phyloP scores from a whole-genome alignment of 30 jellyfish, hydroid and myxozoan genomes.

The Sanderia malayensis region DNA sequence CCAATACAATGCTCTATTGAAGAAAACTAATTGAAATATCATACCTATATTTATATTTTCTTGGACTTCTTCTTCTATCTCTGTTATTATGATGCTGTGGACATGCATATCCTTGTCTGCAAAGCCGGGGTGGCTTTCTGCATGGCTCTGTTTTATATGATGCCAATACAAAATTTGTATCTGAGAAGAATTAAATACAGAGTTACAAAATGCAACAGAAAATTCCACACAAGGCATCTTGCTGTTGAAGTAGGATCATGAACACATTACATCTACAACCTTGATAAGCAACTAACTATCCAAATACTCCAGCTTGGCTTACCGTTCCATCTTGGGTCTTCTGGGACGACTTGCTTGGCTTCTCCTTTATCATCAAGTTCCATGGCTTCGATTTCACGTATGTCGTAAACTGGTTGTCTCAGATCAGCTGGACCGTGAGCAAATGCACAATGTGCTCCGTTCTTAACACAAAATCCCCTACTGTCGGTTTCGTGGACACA shows the following conservation, averaged over 20 bases:
- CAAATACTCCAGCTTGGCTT: too few species aligned
- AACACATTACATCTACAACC: too few species aligned
- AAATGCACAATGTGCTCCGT: conserved; percentile 99
- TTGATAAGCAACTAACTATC: too few species aligned
- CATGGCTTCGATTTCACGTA: conserved; percentile 88
- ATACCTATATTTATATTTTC: conserved; percentile 93
- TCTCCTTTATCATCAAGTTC: conserved; percentile 96
- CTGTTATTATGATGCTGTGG: conserved; percentile 97
- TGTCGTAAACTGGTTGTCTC: conserved; percentile 95
- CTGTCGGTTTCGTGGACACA: conserved; percentile 96
- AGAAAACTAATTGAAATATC: too few species aligned
- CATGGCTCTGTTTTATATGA: conserved; percentile 98
- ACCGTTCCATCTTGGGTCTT: conserved; percentile 99
- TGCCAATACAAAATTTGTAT: conserved; percentile 91
- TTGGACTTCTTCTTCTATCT: conserved; percentile 97
- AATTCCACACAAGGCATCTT: too few species aligned
- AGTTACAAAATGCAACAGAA: too few species aligned
- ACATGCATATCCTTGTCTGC: conserved; percentile 98
- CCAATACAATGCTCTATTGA: too few species aligned
- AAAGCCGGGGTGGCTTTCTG: conserved; percentile 94
- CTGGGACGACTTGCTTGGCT: conserved; percentile 89
- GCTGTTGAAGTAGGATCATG: too few species aligned
- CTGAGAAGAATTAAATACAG: conserved; percentile 19
- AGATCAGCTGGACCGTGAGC: conserved; percentile 97
- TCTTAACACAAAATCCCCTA: conserved; percentile 87